phyloP scores from a whole-genome alignment of 2,888 invertebrate species.

The Troides helena region DNA sequence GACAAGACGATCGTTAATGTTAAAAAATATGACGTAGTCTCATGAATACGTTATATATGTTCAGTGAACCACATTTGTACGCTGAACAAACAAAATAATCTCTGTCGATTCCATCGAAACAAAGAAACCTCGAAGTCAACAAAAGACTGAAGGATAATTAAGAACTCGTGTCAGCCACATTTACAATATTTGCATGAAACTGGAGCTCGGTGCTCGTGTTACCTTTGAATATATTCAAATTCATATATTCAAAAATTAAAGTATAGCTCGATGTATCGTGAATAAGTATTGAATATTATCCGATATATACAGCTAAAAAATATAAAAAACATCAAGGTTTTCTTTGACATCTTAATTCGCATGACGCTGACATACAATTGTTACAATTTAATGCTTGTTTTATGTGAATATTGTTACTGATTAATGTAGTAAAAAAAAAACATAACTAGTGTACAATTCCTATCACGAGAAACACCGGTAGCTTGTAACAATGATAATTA shows the following conservation, averaged over 20 bases:
- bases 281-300: not conserved
- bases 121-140: constrained; percentile 5
- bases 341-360: too few species aligned
- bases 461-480: not conserved
- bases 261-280: not conserved
- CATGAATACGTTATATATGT: not conserved
- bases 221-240: constrained; percentile 17
- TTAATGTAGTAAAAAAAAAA: not conserved
- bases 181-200: constrained; percentile 20
- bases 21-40: not conserved
- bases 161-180: constrained; percentile 4
- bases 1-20: not conserved
- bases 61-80: not conserved
- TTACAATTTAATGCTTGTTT: not conserved
- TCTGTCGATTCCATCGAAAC: constrained; percentile 14
- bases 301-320: too few species aligned
- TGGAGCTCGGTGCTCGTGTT: constrained; percentile 1
- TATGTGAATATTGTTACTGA: not conserved
- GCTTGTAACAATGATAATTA: constrained; percentile 5
- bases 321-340: too few species aligned
- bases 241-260: constrained; percentile 13
- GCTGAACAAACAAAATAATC: constrained; percentile 9
- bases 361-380: too few species aligned
- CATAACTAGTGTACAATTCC: not conserved
- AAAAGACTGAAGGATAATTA: constrained; percentile 3